Conservation (phyloP, 2,888 invertebrate genomes). For the Drosophila subsilvestris region DNA sequence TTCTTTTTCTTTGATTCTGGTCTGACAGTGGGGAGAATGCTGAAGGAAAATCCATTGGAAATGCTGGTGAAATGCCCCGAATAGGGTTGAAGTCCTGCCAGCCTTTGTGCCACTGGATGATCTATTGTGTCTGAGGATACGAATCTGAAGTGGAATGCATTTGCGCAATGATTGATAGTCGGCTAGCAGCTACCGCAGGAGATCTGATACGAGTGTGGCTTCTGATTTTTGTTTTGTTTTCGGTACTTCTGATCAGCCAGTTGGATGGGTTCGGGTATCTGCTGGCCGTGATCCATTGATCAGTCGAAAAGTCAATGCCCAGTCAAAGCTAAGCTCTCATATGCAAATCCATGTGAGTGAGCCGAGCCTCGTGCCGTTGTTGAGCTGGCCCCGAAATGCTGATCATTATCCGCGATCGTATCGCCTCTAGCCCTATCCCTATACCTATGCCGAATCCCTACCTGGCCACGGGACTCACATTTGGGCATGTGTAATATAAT, state of each 20-base stretch:
- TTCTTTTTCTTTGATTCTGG: neutral
- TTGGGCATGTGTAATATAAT: conserved; percentile 18
- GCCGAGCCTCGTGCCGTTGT: neutral
- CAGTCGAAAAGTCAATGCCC: conserved; percentile 9
- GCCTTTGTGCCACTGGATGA: conserved; percentile 40
- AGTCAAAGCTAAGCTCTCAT: neutral
- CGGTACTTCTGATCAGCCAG: neutral
- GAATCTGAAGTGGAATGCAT: conserved; percentile 42
- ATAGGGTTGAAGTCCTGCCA: conserved; percentile 41
- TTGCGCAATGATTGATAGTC: conserved; percentile 60
- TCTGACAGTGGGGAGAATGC: conserved; percentile 28
- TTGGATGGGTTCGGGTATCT: neutral
- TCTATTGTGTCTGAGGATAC: conserved; percentile 39
- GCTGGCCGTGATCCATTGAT: neutral
- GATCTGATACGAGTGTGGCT: conserved; percentile 3
- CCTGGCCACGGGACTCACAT: conserved; percentile 6
- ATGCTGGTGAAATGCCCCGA: conserved; percentile 63
- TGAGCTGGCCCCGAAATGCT: no score
- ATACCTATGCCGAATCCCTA: conserved; percentile 12
- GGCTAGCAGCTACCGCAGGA: neutral
- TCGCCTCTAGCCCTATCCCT: neutral
- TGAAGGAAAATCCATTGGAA: conserved; percentile 6
- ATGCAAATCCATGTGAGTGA: conserved; percentile 1
- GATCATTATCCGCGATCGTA: conserved; percentile 15
- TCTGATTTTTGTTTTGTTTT: no score